Percentiles rank a stretch among this genome's conserved stretches.
Evolutionary conservation across 1,140 invertebrate genomes (phyloP).

Genomic region (Pararge aegeria): DNA sequence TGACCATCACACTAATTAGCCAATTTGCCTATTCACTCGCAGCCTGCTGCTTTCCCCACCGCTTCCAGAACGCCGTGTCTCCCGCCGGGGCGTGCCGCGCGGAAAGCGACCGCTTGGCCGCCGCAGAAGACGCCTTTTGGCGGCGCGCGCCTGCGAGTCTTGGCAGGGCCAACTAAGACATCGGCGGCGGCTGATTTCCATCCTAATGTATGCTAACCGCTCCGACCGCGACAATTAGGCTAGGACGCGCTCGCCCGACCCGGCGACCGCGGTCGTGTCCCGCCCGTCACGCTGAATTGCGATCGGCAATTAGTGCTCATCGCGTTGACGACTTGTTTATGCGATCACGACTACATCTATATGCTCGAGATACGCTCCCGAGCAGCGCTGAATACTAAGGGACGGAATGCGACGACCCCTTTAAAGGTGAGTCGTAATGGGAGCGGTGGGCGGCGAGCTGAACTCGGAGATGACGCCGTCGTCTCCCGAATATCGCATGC

Average conservation of each 20-base stretch:
- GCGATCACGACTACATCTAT: constrained; percentile 60
- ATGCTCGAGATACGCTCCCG: constrained; percentile 35
- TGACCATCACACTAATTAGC: constrained; percentile 63
- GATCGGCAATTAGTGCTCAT: constrained; percentile 52
- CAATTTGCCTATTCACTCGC: constrained; percentile 63
- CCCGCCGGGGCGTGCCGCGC: background rate
- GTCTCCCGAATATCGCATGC: constrained; percentile 35
- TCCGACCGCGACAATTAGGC: constrained; percentile 67
- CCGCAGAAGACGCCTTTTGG: constrained; percentile 10
- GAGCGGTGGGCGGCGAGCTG: constrained; percentile 30
- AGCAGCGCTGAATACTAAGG: constrained; percentile 32
- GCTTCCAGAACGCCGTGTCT: constrained; percentile 12
- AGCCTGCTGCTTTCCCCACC: constrained; percentile 36
- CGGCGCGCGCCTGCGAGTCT: constrained; percentile 28
- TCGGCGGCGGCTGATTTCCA: constrained; percentile 56
- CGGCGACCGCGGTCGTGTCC: constrained; percentile 53
- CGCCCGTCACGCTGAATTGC: constrained; percentile 43
- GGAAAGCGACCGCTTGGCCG: constrained; percentile 19
- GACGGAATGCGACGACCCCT: constrained; percentile 22
- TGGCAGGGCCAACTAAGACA: constrained; percentile 52
- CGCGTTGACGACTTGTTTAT: constrained; percentile 41
- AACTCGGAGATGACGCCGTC: constrained; percentile 23
- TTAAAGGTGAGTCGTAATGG: constrained; percentile 32
- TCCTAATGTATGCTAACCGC: constrained; percentile 69
- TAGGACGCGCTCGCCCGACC: constrained; percentile 49